phyloP scores from a whole-genome alignment of 2,113 vertebrate genomes.

The Epinephelus lanceolatus region DNA sequence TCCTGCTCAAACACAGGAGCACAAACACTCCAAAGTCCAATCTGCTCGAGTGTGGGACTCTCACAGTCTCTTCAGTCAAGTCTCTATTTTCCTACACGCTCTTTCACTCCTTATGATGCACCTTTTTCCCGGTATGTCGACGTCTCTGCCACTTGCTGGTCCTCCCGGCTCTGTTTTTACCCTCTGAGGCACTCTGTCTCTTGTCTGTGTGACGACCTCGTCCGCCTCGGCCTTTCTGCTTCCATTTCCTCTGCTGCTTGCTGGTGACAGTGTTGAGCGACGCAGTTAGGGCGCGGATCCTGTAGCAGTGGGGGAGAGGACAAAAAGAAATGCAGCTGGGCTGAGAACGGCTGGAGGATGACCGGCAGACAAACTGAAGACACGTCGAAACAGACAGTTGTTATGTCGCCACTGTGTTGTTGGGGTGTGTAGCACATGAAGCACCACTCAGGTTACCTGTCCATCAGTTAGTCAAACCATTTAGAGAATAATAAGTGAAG shows the following conservation, averaged over 20 bases:
- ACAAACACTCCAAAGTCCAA: constrained; percentile 27
- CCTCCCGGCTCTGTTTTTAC: constrained; percentile 75
- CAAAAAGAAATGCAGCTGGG: constrained; percentile 16
- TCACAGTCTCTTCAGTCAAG: background rate
- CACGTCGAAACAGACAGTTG: background rate
- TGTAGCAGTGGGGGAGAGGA: constrained; percentile 60
- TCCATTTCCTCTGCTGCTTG: constrained; percentile 84
- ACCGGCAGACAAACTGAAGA: background rate
- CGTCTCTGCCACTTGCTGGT: constrained; percentile 91
- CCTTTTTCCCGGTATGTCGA: constrained; percentile 85
- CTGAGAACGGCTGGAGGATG: constrained; percentile 23
- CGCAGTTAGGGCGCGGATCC: constrained; percentile 91
- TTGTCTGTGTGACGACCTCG: constrained; percentile 69
- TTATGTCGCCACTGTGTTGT: background rate
- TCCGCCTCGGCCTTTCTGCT: constrained; percentile 67
- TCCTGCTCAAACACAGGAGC: background rate
- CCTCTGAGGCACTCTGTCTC: constrained; percentile 57
- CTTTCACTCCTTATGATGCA: constrained; percentile 70
- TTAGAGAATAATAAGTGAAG: background rate
- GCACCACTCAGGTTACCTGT: background rate
- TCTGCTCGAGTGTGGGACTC: background rate
- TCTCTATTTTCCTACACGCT: background rate
- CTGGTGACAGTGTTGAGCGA: constrained; percentile 85
- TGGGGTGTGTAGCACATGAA: background rate
- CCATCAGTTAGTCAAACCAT: background rate